Conservation (phyloP, 2,113 vertebrate species). For the Sinocyclocheilus anophthalmus region DNA sequence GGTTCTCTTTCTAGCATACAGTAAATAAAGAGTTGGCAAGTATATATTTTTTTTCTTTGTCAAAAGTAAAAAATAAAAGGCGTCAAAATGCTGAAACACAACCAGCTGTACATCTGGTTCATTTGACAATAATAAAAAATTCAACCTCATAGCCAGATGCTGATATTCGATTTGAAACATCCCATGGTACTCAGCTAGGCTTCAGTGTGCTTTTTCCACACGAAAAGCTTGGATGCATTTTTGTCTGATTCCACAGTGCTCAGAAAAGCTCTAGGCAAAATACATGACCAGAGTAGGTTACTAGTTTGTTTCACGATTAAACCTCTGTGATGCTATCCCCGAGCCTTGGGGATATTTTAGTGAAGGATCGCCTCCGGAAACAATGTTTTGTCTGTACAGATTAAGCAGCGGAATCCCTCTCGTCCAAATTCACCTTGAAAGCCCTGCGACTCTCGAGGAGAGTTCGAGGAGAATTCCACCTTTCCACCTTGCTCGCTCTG, state of each 20-base stretch:
- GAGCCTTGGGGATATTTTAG: slow-evolving; percentile 48
- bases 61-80: not conserved
- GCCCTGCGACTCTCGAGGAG: slow-evolving; percentile 32
- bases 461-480: slow-evolving; percentile 30
- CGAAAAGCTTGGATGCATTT: slow-evolving; percentile 34
- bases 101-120: not conserved
- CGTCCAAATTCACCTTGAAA: slow-evolving; percentile 40
- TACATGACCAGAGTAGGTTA: slow-evolving; percentile 55
- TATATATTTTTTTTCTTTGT: not conserved
- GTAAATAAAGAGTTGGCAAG: not conserved
- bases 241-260: slow-evolving; percentile 38
- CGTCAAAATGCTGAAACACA: not conserved
- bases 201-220: slow-evolving; percentile 24
- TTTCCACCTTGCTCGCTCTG: slow-evolving; percentile 29
- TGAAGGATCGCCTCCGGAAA: slow-evolving; percentile 47
- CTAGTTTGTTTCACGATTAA: slow-evolving; percentile 52
- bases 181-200: slow-evolving; percentile 16
- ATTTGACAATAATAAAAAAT: not conserved
- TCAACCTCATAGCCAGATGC: not conserved
- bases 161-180: slow-evolving; percentile 21
- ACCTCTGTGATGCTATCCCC: slow-evolving; percentile 43
- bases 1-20: not conserved
- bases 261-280: slow-evolving; percentile 53
- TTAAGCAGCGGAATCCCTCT: slow-evolving; percentile 50
- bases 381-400: slow-evolving; percentile 51